Evolutionary conservation across 2,113 vertebrate genomes (phyloP).

Genomic region (Stegastes partitus): DNA sequence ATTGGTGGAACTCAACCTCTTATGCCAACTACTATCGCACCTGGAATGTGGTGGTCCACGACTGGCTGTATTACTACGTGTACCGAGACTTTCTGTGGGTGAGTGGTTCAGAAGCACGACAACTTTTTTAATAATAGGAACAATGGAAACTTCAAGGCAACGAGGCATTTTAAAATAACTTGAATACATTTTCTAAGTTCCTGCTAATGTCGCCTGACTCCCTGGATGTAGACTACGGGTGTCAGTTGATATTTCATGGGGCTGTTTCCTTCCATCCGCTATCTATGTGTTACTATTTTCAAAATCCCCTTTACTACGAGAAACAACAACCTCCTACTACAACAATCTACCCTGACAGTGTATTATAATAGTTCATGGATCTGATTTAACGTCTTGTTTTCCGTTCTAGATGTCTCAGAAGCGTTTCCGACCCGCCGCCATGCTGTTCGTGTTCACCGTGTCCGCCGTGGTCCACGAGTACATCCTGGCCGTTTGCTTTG

Average conservation of each 20-base stretch:
- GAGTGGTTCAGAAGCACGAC: slow-evolving; percentile 62
- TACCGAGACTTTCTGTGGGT: slow-evolving; percentile 90
- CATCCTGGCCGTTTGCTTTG: slow-evolving; percentile 90
- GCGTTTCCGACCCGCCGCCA: slow-evolving; percentile 89
- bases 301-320: too few relatives aligned
- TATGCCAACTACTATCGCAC: slow-evolving; percentile 93
- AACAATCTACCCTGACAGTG: too few relatives aligned
- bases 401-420: slow-evolving; percentile 90
- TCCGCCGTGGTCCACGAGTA: slow-evolving; percentile 96
- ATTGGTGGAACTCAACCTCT: slow-evolving; percentile 95
- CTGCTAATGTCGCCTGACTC: too few relatives aligned
- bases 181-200: neutral
- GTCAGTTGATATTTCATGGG: too few relatives aligned
- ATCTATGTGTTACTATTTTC: too few relatives aligned
- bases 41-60: slow-evolving; percentile 93
- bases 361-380: neutral
- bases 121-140: neutral
- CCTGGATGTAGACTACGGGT: too few relatives aligned
- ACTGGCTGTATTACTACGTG: slow-evolving; percentile 91
- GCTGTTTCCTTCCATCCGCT: too few relatives aligned
- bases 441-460: slow-evolving; percentile 92
- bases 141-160: too few relatives aligned
- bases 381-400: neutral
- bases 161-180: too few relatives aligned
- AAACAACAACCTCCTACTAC: too few relatives aligned